Base-by-base conservation (phyloP, 1,140 invertebrate genomes). In the Heliconius eleuchia region DNA sequence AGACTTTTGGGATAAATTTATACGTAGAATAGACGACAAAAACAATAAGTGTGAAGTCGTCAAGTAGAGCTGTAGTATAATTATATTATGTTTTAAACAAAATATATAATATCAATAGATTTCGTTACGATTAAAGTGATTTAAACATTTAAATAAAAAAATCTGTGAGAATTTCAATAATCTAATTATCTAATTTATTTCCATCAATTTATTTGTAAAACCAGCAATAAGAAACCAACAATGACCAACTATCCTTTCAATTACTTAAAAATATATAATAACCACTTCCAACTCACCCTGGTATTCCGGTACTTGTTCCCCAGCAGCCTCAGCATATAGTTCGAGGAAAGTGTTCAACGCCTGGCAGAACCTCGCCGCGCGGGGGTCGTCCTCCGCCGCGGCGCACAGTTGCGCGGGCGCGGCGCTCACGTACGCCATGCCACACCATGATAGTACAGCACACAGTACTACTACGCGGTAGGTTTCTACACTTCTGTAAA, bases 311-410 rank as follows among this genome's bases (percentile, higher is more conserved):
- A 92, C 90, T 77, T 94, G 90, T 73, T 94, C 94, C 3, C 91
- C 92, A 19, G 91, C 91, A 0, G 94, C 92, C 78, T 95, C 94
- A 46, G 94, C 92, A 72, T 95, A 95, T 34, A 95, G 85, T 77
- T 95, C 94, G 1, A 95, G 88, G 93, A 95, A 94, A 75, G 92
- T 95, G 88, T 94, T 93, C 37, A 95, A 90, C 1, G 93, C 93
- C 82, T 94, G 90, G 81, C 94, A 95, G 90, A 95, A 92, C 73
- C 93, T 85, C 8, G 94, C 91, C 19, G 92, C 91, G 23, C 94
- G 88, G 0, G 94, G 93, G 84, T 95, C 94, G 82, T 94, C 92
- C 50, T 94, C 94, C 11, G 89, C 89, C 1, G 87, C 90, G 27
- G 89, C 89, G 18, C 93, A 94, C 72, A 94, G 90, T 82, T 90